Evolutionary conservation across 2,113 vertebrate genomes (phyloP).

Genomic region (Mastomys coucha): DNA sequence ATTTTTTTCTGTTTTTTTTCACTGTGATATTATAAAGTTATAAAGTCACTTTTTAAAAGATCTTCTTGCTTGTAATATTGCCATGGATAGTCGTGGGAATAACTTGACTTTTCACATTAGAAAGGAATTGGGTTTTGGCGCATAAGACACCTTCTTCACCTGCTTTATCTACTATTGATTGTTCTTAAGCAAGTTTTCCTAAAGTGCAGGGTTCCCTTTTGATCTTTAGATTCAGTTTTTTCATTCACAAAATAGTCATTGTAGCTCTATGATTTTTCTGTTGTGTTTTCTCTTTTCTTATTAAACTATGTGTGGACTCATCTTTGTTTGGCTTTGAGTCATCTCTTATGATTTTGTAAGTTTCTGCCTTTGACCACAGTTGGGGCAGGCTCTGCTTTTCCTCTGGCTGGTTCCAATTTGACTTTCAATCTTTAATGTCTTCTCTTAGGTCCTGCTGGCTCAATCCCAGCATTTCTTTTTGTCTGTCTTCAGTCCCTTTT

Average conservation of each 20-base stretch:
- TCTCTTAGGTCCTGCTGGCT: not conserved
- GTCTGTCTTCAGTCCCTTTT: not conserved
- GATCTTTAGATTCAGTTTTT: not conserved
- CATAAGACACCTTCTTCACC: not conserved
- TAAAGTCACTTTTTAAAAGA: not conserved
- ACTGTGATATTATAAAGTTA: not conserved
- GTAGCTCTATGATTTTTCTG: not conserved
- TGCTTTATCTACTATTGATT: not conserved
- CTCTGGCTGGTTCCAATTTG: not conserved
- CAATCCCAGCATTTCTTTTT: not conserved
- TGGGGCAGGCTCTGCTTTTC: not conserved
- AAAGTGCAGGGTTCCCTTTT: not conserved
- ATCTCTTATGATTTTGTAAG: not conserved
- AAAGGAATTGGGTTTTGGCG: not conserved
- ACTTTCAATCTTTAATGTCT: not conserved
- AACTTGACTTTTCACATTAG: not conserved
- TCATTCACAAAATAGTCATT: not conserved
- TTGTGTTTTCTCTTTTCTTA: not conserved
- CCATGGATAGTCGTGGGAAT: not conserved
- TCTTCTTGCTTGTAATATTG: not conserved
- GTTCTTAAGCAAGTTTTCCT: not conserved
- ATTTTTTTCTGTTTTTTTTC: not conserved
- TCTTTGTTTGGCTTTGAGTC: not conserved
- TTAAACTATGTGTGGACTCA: not conserved
- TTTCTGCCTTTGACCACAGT: not conserved